These are phyloP conservation scores for Hoplodrina ambigua DNA, from an alignment of 2,888 invertebrate species.

Conservation along the genomic window DNA sequence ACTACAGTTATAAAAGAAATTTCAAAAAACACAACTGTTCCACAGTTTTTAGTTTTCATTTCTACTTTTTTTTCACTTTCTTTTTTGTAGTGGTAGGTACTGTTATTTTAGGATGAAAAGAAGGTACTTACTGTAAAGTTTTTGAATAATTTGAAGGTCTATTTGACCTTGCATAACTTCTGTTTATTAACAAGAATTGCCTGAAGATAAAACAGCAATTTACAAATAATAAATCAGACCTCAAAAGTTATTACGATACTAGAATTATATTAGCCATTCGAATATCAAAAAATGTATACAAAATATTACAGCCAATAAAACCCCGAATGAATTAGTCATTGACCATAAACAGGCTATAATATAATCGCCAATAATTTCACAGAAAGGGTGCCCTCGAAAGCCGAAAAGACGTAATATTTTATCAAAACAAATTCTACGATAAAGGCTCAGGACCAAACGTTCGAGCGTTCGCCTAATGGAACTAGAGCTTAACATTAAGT, in stretches of 20 bases:
- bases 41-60: too few species aligned
- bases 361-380: constrained; percentile 55
- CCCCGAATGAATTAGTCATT: constrained; percentile 26
- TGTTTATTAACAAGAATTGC: neutral
- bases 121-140: neutral
- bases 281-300: neutral
- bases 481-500: constrained; percentile 63
- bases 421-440: constrained; percentile 65
- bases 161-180: neutral
- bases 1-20: too few species aligned
- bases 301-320: constrained; percentile 32
- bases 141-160: neutral
- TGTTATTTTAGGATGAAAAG: constrained; percentile 4
- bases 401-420: constrained; percentile 62
- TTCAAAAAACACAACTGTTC: too few species aligned
- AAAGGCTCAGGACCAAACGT: constrained; percentile 59
- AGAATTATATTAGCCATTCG: neutral
- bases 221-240: neutral
- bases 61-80: neutral
- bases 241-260: neutral
- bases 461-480: constrained; percentile 62
- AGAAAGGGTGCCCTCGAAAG: constrained; percentile 51
- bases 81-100: constrained; percentile 13
- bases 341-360: constrained; percentile 44
- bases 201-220: neutral